Evolutionary conservation across 2,888 invertebrate genomes (phyloP).

Genomic region (Callimorpha dominula): DNA sequence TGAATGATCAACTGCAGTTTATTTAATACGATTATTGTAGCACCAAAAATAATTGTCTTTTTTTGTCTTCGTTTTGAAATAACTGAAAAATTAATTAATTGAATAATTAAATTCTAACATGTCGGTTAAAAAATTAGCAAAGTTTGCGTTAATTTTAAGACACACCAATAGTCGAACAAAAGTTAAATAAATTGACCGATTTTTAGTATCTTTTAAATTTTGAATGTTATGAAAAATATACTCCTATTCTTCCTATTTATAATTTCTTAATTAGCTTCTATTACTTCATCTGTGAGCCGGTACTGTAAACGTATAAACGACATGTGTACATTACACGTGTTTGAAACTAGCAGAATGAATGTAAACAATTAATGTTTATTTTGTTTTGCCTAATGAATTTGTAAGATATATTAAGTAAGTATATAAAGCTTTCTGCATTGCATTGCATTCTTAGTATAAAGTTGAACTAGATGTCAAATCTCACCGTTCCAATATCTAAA

Average conservation of each 20-base stretch:
- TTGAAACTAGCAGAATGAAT: neutral
- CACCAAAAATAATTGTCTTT: neutral
- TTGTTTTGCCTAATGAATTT: neutral
- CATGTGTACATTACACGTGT: slow-evolving; percentile 3
- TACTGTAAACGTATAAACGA: neutral
- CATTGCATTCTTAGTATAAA: neutral
- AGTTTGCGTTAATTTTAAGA: too few relatives aligned
- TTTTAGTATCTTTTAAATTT: too few relatives aligned
- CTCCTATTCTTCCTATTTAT: neutral
- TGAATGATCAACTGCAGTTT: slow-evolving; percentile 21
- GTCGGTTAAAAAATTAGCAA: too few relatives aligned
- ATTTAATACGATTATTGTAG: neutral
- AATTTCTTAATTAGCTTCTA: neutral
- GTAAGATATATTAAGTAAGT: neutral
- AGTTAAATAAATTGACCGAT: too few relatives aligned
- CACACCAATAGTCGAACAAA: too few relatives aligned
- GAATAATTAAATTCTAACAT: too few relatives aligned
- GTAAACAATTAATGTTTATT: slow-evolving; percentile 3
- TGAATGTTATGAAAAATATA: neutral
- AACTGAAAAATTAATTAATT: too few relatives aligned
- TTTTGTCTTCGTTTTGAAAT: neutral
- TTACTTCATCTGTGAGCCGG: neutral
- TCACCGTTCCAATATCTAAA: too few relatives aligned
- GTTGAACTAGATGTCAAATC: neutral
- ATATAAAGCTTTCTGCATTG: neutral